phyloP scores from a whole-genome alignment of 2,797 vertebrate species.

The Argyrosomus regius region DNA sequence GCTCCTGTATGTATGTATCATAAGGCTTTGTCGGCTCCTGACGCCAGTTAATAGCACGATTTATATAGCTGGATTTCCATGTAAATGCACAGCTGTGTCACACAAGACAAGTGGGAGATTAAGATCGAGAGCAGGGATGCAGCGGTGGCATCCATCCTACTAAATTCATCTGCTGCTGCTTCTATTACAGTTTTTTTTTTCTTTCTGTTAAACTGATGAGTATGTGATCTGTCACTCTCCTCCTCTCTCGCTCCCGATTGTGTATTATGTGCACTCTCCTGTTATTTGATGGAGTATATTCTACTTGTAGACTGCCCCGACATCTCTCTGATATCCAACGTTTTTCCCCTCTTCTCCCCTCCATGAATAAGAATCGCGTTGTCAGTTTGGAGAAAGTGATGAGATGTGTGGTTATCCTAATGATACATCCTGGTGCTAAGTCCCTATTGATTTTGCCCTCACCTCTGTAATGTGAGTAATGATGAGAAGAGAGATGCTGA shows the following conservation, averaged over 20 bases:
- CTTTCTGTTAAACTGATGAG: conserved; percentile 44
- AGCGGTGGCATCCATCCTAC: conserved; percentile 57
- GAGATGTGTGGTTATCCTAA: conserved; percentile 61
- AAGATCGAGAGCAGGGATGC: conserved; percentile 66
- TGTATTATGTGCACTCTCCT: conserved; percentile 40
- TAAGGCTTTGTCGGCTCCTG: conserved; percentile 66
- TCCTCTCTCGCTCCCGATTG: background rate
- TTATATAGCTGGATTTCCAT: conserved; percentile 75
- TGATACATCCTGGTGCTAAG: conserved; percentile 56
- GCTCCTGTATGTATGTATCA: conserved; percentile 34
- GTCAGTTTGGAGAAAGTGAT: conserved; percentile 35
- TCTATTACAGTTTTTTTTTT: conserved; percentile 29
- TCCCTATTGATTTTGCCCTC: conserved; percentile 67
- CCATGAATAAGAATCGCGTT: conserved; percentile 61
- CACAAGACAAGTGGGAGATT: conserved; percentile 71
- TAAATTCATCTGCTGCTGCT: conserved; percentile 46
- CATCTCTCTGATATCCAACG: background rate
- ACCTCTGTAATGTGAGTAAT: conserved; percentile 66
- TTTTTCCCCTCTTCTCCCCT: background rate
- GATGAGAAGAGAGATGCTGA: conserved; percentile 50
- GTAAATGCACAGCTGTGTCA: conserved; percentile 75
- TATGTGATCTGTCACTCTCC: conserved; percentile 47
- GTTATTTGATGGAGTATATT: conserved; percentile 30
- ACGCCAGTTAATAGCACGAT: conserved; percentile 76
- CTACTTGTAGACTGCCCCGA: conserved; percentile 23